Evolutionary conservation across 2,797 vertebrate species (phyloP).

Genomic region (Takifugu rubripes): DNA sequence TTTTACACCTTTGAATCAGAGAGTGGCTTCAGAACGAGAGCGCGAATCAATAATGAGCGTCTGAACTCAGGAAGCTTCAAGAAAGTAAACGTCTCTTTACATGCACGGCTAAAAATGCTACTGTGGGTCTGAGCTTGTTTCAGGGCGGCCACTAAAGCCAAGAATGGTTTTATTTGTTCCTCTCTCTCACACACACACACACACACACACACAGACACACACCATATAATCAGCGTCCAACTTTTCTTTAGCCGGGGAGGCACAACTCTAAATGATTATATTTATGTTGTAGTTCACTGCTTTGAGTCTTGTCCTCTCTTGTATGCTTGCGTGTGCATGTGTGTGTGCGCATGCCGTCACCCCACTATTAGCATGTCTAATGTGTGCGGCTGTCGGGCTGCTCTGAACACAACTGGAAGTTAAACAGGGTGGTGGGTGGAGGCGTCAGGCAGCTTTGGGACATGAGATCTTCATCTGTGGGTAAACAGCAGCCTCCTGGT

Average conservation of each 20-base stretch:
- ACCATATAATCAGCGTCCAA: constrained; percentile 64
- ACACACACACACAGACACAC: background rate
- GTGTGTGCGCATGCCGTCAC: constrained; percentile 26
- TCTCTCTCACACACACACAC: background rate
- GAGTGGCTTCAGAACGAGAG: background rate
- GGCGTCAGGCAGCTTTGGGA: constrained; percentile 19
- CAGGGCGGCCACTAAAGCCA: too few relatives aligned
- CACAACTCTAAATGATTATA: constrained; percentile 63
- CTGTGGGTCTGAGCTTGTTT: too few relatives aligned
- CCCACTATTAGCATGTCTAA: constrained; percentile 63
- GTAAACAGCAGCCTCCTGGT: constrained; percentile 41
- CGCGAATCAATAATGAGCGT: background rate
- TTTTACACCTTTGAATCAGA: background rate
- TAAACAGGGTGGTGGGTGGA: constrained; percentile 56
- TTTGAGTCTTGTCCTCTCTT: constrained; percentile 52
- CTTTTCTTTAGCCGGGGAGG: constrained; percentile 56
- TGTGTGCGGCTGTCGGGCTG: constrained; percentile 56
- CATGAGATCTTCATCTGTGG: constrained; percentile 51
- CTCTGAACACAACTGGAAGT: constrained; percentile 47
- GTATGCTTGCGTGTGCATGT: constrained; percentile 27
- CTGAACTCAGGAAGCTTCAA: too few relatives aligned
- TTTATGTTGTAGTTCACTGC: constrained; percentile 65
- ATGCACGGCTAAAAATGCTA: too few relatives aligned
- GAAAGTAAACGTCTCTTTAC: too few relatives aligned
- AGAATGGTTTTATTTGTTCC: background rate